Base-by-base conservation (phyloP, 2,113 vertebrate genomes). In the Sylvietta virens region DNA sequence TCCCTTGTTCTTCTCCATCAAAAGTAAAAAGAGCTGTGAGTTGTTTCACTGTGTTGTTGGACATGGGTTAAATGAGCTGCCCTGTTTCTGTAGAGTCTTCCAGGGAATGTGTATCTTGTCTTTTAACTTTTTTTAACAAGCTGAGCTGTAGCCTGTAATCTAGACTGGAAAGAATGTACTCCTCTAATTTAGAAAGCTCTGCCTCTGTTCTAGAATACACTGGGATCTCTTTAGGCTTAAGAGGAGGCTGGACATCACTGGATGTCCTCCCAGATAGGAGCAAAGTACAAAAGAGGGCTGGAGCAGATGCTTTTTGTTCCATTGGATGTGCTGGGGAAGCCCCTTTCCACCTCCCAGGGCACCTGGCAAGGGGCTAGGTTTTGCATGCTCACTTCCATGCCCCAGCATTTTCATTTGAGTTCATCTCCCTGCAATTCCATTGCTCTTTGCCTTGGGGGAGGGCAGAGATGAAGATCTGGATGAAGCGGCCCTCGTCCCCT, bases 391-490 rank as follows among this genome's bases (percentile, higher is more conserved):
- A 56, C 92, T 91, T 89, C 94, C 97, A 95, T 67, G 92, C 78
- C 94, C 93, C 76, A 86, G 95, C 98, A 97, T 98, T 98, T 98
- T 98, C 97, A 97, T 81, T 94, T 86, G 86, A 97, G 65, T 81
- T 92, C 96, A 94, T 95, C 69, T 97, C 90, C 92, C 86, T 86
- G 93, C 96, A 39, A 79, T 90, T n/a, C 21, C 92, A 94, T 65
- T 27, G 56, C 70, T 83, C 83, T 94, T 83, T 35, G 30, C 95
- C 94, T 94, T 88, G 95, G 92, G 95, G 86, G 76, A 91, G 91
- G 94, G 97, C 77, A 58, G 97, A 98, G 92, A 88, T 81, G 98
- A 98, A 98, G 97, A 98, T 95, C 96, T 97, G 97, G 97, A 98
- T 91, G 92, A 96, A 95, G 90, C 96, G 60, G 90, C 94, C 72